Base-by-base conservation (phyloP, 2,113 vertebrate species). In the Setophaga coronata region DNA sequence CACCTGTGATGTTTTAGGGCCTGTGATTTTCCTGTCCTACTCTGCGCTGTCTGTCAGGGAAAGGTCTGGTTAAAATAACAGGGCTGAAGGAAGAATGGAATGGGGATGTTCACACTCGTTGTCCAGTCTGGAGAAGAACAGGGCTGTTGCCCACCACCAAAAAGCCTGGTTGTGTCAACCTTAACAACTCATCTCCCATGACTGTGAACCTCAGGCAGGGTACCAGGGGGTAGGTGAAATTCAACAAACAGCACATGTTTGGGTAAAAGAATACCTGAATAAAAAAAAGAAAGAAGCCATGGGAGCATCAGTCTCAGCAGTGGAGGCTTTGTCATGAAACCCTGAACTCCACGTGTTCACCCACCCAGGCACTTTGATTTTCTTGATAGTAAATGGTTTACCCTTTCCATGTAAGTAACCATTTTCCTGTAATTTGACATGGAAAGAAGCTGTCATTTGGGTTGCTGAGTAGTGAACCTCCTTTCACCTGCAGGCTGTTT, bases 191-290 rank as follows among this genome's bases (percentile, higher is more conserved):
- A 34, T 25, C 40, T 76, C 50, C 42, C 6, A 4, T 28, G 26
- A 4, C 23, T 48, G 21, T 87, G 40, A 54, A 60, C 18, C 18
- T 53, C 31, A 33, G 14, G 20, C 51, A 67, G 47, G 33, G 33
- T 47, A 88, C 34, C 43, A 51, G 57, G 12, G 20, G 7, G 12
- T 7, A 9, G 36, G 11, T 72, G 42, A 29, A 71, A 47, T 74
- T 78, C 25, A 38, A 15, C 0, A 45, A 36, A 8, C 8, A n/a
- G 14, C 12, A 54, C 0, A 1, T 14, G n/a, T 40, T 65, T 19
- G 18, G 10, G 5, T 23, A 42, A 60, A 76, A 67, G 18, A 71
- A 31, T 6, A 64, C 2, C 48, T 67, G 38, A 78, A 51, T 3
- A 3, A 73, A 56, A 43, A 43, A 48, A 43, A 21, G 18, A 42